Conservation (phyloP, 2,113 vertebrate genomes). For the Psophia crepitans region DNA sequence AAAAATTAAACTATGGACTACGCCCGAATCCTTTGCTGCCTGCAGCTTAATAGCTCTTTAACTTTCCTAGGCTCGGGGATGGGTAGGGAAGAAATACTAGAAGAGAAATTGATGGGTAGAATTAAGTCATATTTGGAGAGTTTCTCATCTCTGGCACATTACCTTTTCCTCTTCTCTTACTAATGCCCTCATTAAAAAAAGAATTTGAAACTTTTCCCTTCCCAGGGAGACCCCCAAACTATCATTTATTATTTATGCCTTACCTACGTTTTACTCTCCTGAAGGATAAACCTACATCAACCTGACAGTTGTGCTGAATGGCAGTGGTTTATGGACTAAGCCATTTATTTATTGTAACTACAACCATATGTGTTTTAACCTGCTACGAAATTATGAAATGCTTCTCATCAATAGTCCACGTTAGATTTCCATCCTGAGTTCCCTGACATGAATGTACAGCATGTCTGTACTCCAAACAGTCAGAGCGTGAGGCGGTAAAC, state of each 20-base stretch:
- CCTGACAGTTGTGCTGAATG: not conserved
- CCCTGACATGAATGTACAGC: not conserved
- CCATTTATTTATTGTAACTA: slow-evolving; percentile 27
- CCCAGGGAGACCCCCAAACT: not conserved
- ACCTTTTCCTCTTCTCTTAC: not conserved
- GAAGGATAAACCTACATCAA: not conserved
- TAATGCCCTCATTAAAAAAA: not conserved
- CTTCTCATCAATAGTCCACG: not conserved
- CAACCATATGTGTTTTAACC: slow-evolving; percentile 43
- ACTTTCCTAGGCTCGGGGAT: not conserved
- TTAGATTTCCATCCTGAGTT: not conserved
- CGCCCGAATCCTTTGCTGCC: not conserved
- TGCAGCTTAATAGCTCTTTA: not conserved
- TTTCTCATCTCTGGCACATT: not conserved
- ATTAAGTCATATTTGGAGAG: not conserved
- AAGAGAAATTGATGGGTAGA: not conserved
- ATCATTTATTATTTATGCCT: not conserved
- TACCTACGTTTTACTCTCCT: not conserved
- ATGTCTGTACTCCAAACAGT: slow-evolving; percentile 20
- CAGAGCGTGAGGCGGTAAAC: not conserved
- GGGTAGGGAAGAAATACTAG: not conserved
- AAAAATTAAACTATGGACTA: not conserved
- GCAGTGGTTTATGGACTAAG: slow-evolving; percentile 8
- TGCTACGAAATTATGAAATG: slow-evolving; percentile 26
- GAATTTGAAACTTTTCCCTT: not conserved